Percentiles rank a stretch among this genome's conserved stretches.
These are phyloP conservation scores for Tympanoctomys barrerae DNA, from an alignment of 2,797 vertebrate genomes.

Conservation along the genomic window DNA sequence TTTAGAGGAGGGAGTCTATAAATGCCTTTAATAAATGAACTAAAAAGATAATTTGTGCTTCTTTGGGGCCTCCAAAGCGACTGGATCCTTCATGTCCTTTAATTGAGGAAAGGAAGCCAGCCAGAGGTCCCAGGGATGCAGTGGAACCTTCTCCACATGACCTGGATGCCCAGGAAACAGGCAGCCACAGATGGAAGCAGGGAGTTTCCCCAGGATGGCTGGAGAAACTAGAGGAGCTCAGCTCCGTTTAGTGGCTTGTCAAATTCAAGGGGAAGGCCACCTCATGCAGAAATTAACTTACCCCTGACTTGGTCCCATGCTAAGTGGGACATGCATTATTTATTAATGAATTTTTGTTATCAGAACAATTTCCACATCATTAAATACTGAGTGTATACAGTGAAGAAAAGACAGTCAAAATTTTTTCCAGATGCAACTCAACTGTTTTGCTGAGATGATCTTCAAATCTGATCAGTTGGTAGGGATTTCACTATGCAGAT, in stretches of 20 bases:
- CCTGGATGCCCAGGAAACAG: background rate
- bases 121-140: background rate
- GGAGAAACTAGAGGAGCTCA: background rate
- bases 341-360: constrained; percentile 64
- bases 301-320: constrained; percentile 13
- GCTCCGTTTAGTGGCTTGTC: background rate
- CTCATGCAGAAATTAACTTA: background rate
- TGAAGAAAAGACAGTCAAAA: constrained; percentile 39
- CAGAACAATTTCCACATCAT: constrained; percentile 75
- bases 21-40: background rate
- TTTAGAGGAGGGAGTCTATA: background rate
- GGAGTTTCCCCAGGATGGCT: too few species aligned
- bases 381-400: constrained; percentile 63
- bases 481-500: constrained; percentile 6
- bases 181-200: background rate
- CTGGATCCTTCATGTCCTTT: background rate
- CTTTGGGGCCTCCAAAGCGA: background rate
- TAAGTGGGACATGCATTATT: constrained; percentile 76
- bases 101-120: background rate
- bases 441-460: constrained; percentile 19
- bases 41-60: background rate
- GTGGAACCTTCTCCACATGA: background rate
- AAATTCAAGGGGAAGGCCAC: background rate
- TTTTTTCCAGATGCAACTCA: background rate
- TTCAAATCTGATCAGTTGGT: constrained; percentile 41